Percentiles rank a stretch among this genome's conserved stretches.
phyloP scores from a whole-genome alignment of 1,140 invertebrate species.

The Rhagoletis zephyria region DNA sequence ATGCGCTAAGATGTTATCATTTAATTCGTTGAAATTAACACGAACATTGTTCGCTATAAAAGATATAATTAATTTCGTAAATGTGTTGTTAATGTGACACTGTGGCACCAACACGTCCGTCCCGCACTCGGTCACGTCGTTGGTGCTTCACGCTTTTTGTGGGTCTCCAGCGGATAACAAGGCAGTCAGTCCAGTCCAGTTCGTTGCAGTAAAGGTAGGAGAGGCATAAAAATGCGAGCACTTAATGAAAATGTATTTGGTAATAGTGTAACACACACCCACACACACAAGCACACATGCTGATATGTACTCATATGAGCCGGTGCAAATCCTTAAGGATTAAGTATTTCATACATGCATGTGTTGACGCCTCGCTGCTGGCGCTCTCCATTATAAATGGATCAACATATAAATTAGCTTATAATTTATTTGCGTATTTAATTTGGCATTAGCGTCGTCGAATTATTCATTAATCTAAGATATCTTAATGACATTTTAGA shows the following conservation, averaged over 20 bases:
- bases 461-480: not conserved
- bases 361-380: conserved; percentile 12
- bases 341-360: conserved; percentile 18
- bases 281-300: not conserved
- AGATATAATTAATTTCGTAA: conserved; percentile 72
- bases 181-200: not conserved
- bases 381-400: conserved; percentile 27
- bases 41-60: conserved; percentile 72
- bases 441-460: not conserved
- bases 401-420: conserved; percentile 44
- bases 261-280: not conserved
- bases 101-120: conserved; percentile 26
- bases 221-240: conserved; percentile 44
- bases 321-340: conserved; percentile 27
- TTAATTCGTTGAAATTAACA: conserved; percentile 73
- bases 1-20: conserved; percentile 64
- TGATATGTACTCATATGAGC: not conserved
- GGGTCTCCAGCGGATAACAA: conserved; percentile 23
- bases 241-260: conserved; percentile 34
- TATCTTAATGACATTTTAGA: conserved; percentile 1
- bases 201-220: not conserved
- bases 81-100: conserved; percentile 59
- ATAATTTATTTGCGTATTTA: conserved; percentile 45
- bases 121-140: not conserved
- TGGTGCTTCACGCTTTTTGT: conserved; percentile 39